phyloP scores from a whole-genome alignment of 2,797 vertebrate species.

The Mus spretus region DNA sequence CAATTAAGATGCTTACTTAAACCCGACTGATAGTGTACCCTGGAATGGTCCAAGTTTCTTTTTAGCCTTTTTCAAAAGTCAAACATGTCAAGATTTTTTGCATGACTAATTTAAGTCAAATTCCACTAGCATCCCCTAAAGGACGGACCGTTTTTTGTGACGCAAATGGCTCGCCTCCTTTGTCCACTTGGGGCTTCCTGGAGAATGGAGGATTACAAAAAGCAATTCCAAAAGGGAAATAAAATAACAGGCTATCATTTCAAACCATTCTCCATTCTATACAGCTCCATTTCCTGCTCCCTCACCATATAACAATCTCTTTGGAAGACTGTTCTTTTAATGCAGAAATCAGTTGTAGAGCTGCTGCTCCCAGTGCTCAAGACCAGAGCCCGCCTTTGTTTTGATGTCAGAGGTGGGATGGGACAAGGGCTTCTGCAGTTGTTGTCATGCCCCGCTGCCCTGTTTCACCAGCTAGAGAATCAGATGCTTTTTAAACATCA shows the following conservation, averaged over 20 bases:
- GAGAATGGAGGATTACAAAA: conserved; percentile 69
- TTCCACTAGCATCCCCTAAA: conserved; percentile 28
- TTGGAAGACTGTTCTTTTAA: neutral
- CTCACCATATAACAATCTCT: conserved; percentile 20
- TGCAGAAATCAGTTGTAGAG: conserved; percentile 12
- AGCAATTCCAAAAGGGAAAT: conserved; percentile 72
- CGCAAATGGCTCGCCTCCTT: conserved; percentile 29
- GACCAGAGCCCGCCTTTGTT: conserved; percentile 26
- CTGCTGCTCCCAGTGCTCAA: neutral
- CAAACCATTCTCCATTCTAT: conserved; percentile 71
- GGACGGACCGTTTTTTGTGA: conserved; percentile 11
- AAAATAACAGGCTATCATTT: conserved; percentile 61
- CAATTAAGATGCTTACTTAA: conserved; percentile 60
- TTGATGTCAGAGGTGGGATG: neutral
- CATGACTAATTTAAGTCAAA: conserved; percentile 32
- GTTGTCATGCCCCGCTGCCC: too few species aligned
- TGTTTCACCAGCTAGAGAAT: neutral
- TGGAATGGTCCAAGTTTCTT: conserved; percentile 63
- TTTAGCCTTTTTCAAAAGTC: conserved; percentile 48
- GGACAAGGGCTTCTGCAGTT: neutral
- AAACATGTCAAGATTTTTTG: conserved; percentile 55
- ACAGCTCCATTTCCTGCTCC: conserved; percentile 12
- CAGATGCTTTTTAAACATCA: neutral
- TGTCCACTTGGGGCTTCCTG: conserved; percentile 61
- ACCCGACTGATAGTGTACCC: conserved; percentile 62